A percentile compares a stretch with the other conserved stretches of the same genome.
These are phyloP conservation scores for Nomada goodeniana DNA, from an alignment of 2,888 invertebrate genomes.

Conservation along the genomic window DNA sequence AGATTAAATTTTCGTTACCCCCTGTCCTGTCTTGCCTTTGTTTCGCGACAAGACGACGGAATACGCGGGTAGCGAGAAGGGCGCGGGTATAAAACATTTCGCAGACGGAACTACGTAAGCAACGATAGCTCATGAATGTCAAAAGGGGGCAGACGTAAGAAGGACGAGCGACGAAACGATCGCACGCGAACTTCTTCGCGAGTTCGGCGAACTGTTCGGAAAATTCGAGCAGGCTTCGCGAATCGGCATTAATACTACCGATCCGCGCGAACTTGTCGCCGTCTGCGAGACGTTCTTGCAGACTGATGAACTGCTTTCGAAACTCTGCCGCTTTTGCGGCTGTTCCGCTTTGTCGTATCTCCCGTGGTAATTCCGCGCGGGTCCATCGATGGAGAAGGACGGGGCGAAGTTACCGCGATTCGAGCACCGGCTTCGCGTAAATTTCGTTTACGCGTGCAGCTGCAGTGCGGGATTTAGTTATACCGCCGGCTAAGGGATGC, in stretches of 20 bases:
- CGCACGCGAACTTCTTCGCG: conserved; percentile 12
- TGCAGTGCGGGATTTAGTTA: neutral
- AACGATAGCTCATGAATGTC: conserved; percentile 12
- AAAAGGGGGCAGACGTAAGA: conserved; percentile 19
- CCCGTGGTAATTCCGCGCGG: conserved; percentile 39
- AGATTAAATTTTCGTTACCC: conserved; percentile 28
- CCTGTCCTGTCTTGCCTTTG: neutral
- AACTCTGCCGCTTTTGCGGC: neutral
- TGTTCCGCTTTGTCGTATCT: conserved; percentile 31
- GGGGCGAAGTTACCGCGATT: conserved; percentile 35
- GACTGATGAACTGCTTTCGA: conserved; percentile 24
- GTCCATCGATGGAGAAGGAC: conserved; percentile 35
- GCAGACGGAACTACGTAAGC: neutral
- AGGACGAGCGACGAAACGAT: conserved; percentile 2
- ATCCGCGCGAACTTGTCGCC: conserved; percentile 15
- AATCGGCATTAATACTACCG: conserved; percentile 31
- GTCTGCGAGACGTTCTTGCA: neutral
- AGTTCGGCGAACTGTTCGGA: conserved; percentile 36
- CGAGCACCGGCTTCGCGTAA: conserved; percentile 31
- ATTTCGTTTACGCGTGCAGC: conserved; percentile 47
- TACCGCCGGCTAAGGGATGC: neutral
- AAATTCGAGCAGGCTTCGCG: conserved; percentile 13
- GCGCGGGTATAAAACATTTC: neutral
- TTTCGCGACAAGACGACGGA: neutral
- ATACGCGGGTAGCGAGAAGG: neutral